Evolutionary conservation across 1,140 invertebrate species (phyloP), one percentile per base, ranked within the genome.

Genomic region (Alviniconcha marisindica): DNA sequence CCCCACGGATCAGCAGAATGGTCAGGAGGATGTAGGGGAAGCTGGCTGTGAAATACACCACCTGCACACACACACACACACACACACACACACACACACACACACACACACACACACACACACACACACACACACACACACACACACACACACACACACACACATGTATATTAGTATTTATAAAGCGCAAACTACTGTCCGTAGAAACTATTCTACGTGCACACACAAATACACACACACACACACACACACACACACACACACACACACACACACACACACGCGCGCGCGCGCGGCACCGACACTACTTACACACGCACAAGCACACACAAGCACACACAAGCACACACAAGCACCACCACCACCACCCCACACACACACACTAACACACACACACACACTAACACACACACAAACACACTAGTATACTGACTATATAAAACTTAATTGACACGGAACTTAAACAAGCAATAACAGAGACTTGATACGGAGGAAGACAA

Each of bases 41-140:
- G 2, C 99, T 94, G 42, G 98, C 98, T 3, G 98, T 99, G 91
- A 99, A 99, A 97, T 98, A 99, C 15, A 99, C 98, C 60, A 99
- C 44, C 5, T 48, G 33, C 28, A 33, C 21, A 66, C 28, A 33
- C 63, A 66, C 28, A 33, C 63, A 66, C 31, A 28, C 28, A 66
- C 21, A 31, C 21, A 66, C 21, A 31, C 28, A 33, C 28, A 33
- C 28, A 66, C 28, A 66, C 63, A 66, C 63, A 5, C n/a, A 66
- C 63, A 15, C 21, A 33, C 21, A 66, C 63, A 33, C 63, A 33
- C 28, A 33, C 63, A 33, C 63, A 66, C 63, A 66, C 63, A 66
- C 63, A 66, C 63, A 66, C 63, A 66, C 28, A 66, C n/a, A 66
- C 63, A 28, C 63, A 31, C 28, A 28, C 63, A 10, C n/a, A 31